phyloP scores from a whole-genome alignment of 2,797 vertebrate genomes.

The Helicolenus hilgendorfi region DNA sequence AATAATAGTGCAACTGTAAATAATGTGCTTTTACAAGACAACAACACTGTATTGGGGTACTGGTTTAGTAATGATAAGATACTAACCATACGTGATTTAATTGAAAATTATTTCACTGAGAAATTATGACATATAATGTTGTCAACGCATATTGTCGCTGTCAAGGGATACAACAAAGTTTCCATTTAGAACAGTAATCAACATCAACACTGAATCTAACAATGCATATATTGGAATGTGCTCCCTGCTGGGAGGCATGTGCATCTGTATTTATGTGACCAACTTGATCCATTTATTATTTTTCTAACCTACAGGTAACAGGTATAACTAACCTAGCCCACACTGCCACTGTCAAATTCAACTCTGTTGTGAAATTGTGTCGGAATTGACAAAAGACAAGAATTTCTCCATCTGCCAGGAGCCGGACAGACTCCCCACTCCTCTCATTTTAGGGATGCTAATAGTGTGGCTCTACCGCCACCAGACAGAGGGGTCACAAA shows the following conservation, averaged over 20 bases:
- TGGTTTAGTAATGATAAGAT: neutral
- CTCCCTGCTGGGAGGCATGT: neutral
- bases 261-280: neutral
- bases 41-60: neutral
- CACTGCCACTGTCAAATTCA: neutral
- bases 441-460: conserved; percentile 89
- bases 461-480: conserved; percentile 89
- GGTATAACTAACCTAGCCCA: neutral
- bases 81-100: neutral
- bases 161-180: neutral
- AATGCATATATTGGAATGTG: neutral
- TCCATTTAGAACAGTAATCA: neutral
- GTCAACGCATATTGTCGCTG: no score
- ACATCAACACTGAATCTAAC: neutral
- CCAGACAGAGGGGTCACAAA: conserved; percentile 89
- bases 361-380: neutral
- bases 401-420: conserved; percentile 65
- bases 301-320: neutral
- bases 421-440: conserved; percentile 44
- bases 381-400: neutral
- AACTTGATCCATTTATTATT: neutral
- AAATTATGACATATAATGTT: neutral
- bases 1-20: neutral
- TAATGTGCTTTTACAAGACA: neutral
- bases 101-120: neutral